These are phyloP conservation scores for Thera britannica DNA, from an alignment of 2,888 invertebrate species.

Conservation along the genomic window DNA sequence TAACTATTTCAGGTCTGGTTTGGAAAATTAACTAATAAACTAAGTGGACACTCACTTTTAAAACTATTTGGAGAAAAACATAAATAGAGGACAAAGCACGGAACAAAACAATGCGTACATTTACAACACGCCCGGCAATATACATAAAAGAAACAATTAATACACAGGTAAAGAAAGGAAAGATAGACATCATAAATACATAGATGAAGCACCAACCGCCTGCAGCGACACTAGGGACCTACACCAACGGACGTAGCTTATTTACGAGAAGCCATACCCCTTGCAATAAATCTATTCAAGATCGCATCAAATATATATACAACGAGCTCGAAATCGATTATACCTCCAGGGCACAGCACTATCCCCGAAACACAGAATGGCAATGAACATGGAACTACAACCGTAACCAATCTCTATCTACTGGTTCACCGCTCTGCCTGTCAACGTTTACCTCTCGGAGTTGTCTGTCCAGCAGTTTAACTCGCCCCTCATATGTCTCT, in stretches of 20 bases:
- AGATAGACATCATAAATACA: slow-evolving; percentile 70
- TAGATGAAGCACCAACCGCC: slow-evolving; percentile 84
- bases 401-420: slow-evolving; percentile 77
- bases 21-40: background rate
- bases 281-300: slow-evolving; percentile 44
- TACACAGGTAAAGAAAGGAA: slow-evolving; percentile 68
- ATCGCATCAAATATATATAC: slow-evolving; percentile 38
- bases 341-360: slow-evolving; percentile 47
- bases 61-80: background rate
- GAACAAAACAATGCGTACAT: slow-evolving; percentile 61
- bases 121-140: slow-evolving; percentile 70
- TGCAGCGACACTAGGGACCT: slow-evolving; percentile 67
- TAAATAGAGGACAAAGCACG: slow-evolving; percentile 3
- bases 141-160: slow-evolving; percentile 69
- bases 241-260: slow-evolving; percentile 71
- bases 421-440: slow-evolving; percentile 54
- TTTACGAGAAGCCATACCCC: slow-evolving; percentile 48
- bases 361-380: slow-evolving; percentile 65
- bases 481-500: slow-evolving; percentile 96
- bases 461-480: slow-evolving; percentile 94
- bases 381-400: slow-evolving; percentile 76
- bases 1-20: background rate
- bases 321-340: slow-evolving; percentile 45
- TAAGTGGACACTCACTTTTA: background rate
- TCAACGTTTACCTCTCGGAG: slow-evolving; percentile 94